Conservation (phyloP, 2,113 vertebrate species). For the Neomonachus schauinslandi region DNA sequence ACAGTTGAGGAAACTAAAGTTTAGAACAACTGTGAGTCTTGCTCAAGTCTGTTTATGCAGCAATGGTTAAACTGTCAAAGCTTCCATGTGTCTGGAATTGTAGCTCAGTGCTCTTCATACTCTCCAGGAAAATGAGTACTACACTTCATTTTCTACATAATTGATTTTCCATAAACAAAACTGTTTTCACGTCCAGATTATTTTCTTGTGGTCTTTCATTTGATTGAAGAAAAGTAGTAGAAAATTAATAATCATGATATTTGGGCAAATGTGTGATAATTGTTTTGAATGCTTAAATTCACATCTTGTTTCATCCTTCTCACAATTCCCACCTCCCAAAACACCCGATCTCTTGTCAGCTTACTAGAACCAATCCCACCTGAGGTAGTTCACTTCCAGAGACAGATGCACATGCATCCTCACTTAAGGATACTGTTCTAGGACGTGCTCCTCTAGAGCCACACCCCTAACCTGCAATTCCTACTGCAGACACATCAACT, state of each 20-base stretch:
- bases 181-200: background rate
- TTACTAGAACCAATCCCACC: background rate
- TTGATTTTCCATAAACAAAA: background rate
- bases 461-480: background rate
- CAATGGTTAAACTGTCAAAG: background rate
- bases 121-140: background rate
- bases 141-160: background rate
- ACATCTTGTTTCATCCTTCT: background rate
- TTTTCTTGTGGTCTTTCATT: slow-evolving; percentile 5
- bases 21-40: background rate
- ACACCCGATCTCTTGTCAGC: background rate
- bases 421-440: background rate
- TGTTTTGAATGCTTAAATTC: slow-evolving; percentile 6
- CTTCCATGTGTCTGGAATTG: background rate
- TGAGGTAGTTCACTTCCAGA: background rate
- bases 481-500: background rate
- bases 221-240: background rate
- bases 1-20: background rate
- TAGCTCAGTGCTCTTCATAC: background rate
- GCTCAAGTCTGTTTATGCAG: background rate
- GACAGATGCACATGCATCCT: background rate
- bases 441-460: background rate
- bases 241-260: background rate
- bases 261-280: background rate
- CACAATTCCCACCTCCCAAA: background rate